Base-by-base conservation (phyloP, 2,113 vertebrate species). In the Trogon melanurus region DNA sequence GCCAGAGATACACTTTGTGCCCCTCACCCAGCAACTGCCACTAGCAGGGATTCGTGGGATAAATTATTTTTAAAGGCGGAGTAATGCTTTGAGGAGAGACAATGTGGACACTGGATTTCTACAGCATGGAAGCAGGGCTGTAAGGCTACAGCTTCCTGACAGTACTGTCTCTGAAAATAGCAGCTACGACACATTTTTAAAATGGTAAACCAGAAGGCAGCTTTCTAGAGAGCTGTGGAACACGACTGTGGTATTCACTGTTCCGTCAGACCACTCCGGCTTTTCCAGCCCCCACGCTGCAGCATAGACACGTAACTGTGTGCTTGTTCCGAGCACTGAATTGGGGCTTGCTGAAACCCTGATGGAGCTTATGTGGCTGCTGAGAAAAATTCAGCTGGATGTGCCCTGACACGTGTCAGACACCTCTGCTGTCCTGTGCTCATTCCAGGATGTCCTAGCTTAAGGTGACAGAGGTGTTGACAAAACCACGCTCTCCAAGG, bases 151-250 rank as follows among this genome's bases (percentile, higher is more conserved):
- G 90, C 47, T 58, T 91, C 54, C 72, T 80, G 82, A 61, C 82
- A 81, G 80, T 51, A 29, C 81, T 23, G 58, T 62, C 67, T 87
- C 95, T 96, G 93, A 95, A 94, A 96, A 96, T 94, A 96, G 96
- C 60, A 95, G 74, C 62, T 89, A 64, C 45, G 14, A 82, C 90
- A 85, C 62, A 50, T 86, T 93, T 82, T 92, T 70, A 51, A 93
- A 93, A 90, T 44, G 85, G 75, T 80, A 78, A 86, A 76, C n/a
- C 75, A 96, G 95, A 91, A 93, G 79, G 82, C 91, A 93, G 91
- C 85, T 91, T 94, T 90, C 72, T 86, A 70, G 79, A 76, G 88
- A 88, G 85, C 85, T 89, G 85, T 91, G 61, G 81, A 91, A 91
- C 82, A 89, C 2, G 85, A 82, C 74, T 87, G 53, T 95, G 86